Evolutionary conservation across 2,888 invertebrate species (phyloP).

Genomic region (Aporophyla lueneburgensis): DNA sequence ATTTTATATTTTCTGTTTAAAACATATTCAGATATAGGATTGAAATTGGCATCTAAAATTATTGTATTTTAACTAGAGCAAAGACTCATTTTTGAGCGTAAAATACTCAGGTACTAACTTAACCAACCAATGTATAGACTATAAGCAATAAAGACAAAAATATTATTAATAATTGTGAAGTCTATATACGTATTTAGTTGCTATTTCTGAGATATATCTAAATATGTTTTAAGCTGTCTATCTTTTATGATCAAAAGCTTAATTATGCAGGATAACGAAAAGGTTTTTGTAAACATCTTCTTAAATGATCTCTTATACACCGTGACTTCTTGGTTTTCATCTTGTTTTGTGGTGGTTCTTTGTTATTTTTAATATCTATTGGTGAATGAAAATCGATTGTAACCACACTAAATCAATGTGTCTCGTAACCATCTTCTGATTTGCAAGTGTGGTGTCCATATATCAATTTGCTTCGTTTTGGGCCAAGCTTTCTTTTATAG

Average conservation of each 20-base stretch:
- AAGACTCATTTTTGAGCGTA: background rate
- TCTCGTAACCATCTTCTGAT: constrained; percentile 20
- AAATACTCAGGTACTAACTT: background rate
- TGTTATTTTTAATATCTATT: background rate
- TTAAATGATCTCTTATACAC: constrained; percentile 71
- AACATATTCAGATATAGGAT: constrained; percentile 61
- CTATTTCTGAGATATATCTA: constrained; percentile 57
- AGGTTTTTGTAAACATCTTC: constrained; percentile 64
- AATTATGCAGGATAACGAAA: constrained; percentile 68
- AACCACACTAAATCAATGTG: constrained; percentile 20
- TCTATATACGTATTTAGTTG: constrained; percentile 27
- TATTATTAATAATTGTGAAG: constrained; percentile 38
- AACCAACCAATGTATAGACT: constrained; percentile 30
- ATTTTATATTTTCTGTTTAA: constrained; percentile 46
- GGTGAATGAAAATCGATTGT: background rate
- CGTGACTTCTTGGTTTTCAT: constrained; percentile 13
- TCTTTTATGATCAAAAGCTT: constrained; percentile 44
- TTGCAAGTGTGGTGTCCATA: background rate
- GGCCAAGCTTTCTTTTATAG: background rate
- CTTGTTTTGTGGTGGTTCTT: background rate
- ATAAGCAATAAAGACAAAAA: constrained; percentile 60
- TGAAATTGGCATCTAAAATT: constrained; percentile 12
- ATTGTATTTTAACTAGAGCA: background rate
- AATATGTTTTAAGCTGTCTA: constrained; percentile 63
- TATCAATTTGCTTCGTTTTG: background rate